These are phyloP conservation scores for Andrena cerasifolii DNA, from an alignment of 1,140 invertebrate genomes.

Conservation along the genomic window DNA sequence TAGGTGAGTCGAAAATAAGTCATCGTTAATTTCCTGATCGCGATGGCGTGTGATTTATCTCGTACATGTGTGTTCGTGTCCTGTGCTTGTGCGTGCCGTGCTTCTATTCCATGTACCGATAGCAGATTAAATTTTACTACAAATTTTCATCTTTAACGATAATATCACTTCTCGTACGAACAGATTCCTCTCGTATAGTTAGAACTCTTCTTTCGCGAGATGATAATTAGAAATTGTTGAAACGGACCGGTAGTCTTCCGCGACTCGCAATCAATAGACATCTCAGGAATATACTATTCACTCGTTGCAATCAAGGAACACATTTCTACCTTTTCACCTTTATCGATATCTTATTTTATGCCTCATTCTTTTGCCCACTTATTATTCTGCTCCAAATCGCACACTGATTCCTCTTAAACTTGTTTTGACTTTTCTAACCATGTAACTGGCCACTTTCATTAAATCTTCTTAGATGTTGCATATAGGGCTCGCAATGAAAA, in stretches of 20 bases:
- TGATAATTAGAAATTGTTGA: conserved; percentile 10
- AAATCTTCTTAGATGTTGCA: neutral
- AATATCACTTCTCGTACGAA: neutral
- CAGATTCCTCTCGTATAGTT: neutral
- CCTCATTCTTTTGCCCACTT: neutral
- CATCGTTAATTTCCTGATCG: conserved; percentile 63
- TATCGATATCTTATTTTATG: neutral
- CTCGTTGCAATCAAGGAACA: conserved; percentile 27
- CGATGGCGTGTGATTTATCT: conserved; percentile 75
- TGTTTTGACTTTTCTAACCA: conserved; percentile 43
- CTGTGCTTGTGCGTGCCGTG: conserved; percentile 67
- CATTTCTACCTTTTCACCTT: conserved; percentile 14
- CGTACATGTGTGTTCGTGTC: conserved; percentile 71
- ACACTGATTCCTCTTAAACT: conserved; percentile 7
- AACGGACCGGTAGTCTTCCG: conserved; percentile 20
- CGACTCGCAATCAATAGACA: conserved; percentile 54
- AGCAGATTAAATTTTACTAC: conserved; percentile 31
- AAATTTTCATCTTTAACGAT: neutral
- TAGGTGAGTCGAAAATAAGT: conserved; percentile 76
- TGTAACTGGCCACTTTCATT: neutral
- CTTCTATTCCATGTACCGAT: conserved; percentile 49
- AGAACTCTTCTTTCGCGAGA: neutral
- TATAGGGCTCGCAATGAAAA: neutral
- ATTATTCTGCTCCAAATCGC: neutral
- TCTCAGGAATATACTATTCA: conserved; percentile 31